Conservation (phyloP, 2,113 vertebrate species). For the Ciconia boyciana region DNA sequence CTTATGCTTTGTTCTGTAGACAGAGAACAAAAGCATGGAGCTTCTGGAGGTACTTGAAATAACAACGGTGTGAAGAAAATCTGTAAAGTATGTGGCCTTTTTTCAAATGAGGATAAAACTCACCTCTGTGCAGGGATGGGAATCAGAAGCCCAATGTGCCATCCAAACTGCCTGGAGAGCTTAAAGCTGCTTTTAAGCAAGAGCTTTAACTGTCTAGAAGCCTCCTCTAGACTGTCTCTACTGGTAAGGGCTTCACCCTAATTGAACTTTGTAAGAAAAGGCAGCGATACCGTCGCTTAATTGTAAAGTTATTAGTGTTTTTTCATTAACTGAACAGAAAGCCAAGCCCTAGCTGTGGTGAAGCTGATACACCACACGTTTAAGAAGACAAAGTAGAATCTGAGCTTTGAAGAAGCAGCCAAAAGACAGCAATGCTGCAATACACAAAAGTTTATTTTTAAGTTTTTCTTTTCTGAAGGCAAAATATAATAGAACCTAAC, state of each 20-base stretch:
- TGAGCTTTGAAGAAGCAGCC: conserved; percentile 14
- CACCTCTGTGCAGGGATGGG: background rate
- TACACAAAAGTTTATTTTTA: conserved; percentile 95
- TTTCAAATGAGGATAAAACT: background rate
- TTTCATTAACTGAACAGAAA: background rate
- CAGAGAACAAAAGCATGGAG: background rate
- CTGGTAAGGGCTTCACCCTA: background rate
- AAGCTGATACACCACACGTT: background rate
- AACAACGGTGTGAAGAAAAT: background rate
- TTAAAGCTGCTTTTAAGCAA: background rate
- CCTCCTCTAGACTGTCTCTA: background rate
- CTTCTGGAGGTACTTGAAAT: background rate
- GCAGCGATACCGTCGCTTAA: background rate
- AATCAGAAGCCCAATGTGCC: background rate
- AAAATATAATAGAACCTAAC: conserved; percentile 87
- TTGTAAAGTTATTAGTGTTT: background rate
- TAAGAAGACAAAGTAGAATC: background rate
- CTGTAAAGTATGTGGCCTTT: background rate
- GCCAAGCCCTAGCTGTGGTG: background rate
- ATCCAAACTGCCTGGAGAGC: background rate
- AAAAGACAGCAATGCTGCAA: conserved; percentile 74
- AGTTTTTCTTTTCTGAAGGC: conserved; percentile 82
- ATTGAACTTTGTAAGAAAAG: background rate
- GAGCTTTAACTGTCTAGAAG: background rate
- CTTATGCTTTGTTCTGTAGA: background rate